Base-by-base conservation (phyloP, 2,113 vertebrate species). In the Periophthalmodon schlosseri region DNA sequence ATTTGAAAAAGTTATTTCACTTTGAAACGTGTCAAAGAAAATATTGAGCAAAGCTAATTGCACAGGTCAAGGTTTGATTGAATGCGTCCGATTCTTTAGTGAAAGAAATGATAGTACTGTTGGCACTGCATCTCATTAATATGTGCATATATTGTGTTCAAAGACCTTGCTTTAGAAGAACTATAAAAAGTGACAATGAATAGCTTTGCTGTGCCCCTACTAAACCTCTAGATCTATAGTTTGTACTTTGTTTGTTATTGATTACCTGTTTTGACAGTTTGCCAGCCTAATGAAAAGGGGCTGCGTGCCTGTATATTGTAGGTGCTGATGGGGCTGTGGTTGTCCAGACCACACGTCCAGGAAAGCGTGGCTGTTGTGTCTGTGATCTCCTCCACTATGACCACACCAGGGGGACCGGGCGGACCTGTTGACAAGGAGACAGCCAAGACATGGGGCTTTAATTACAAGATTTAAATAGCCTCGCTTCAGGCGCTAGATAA, bases 211-310 rank as follows among this genome's bases (percentile, higher is more conserved):
- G 64, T 28, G 14, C 23, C 69, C 50, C 58, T 73, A 47, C 52
- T 81, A 74, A 74, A 84, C 70, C 71, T 63, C 60, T 14, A 54
- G 63, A 81, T 75, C 69, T 61, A 79, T 70, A 82, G 68, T 63
- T 47, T 67, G 77, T 77, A 79, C 76, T 86, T 84, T 80, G 23
- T 70, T 76, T 20, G 39, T 68, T 80, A 89, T 86, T 84, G 82
- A 91, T 95, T 93, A 98, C 97, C 96, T 94, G 97, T 99, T 90
- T 83, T 88, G 79, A 98, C 96, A 0, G 94, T 97, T 91, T 99
- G 97, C 97, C 97, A 99, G 81, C 97, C 97, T 89, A 99, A 92
- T 80, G 97, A 99, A 92, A 98, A 98, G 0, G 97, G 96, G 91
- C 96, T 99, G 23, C 96, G 95, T 33, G 96, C 97, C 92, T 99